These are phyloP conservation scores for Micronycteris hirsuta DNA, from an alignment of 2,113 vertebrate genomes.

Conservation along the genomic window DNA sequence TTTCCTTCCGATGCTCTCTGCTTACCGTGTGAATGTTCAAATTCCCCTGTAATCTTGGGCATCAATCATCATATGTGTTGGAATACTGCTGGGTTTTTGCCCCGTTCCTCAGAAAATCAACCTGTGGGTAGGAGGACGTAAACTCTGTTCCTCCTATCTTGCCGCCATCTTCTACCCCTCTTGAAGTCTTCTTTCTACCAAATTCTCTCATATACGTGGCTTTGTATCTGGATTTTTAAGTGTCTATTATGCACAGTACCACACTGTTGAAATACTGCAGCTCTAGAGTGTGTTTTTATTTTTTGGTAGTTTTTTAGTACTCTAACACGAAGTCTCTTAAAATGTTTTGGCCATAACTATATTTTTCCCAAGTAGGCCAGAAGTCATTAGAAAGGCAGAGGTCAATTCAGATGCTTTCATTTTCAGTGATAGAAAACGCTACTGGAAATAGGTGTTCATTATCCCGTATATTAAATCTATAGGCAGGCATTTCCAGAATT, in stretches of 20 bases:
- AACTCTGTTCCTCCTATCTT: too few relatives aligned
- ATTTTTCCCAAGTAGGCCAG: background rate
- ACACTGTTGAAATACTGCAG: background rate
- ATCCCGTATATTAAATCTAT: background rate
- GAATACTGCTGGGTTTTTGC: too few relatives aligned
- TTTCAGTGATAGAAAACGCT: background rate
- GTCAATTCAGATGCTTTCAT: background rate
- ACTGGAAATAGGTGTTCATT: background rate
- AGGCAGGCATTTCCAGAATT: background rate
- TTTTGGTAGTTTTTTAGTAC: background rate
- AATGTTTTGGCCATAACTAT: background rate
- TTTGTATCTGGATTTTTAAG: background rate
- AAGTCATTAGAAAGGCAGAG: background rate
- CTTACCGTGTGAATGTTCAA: too few relatives aligned
- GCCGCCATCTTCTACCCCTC: too few relatives aligned
- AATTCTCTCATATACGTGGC: background rate
- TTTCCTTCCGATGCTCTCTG: too few relatives aligned
- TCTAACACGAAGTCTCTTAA: background rate
- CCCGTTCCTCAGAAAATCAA: too few relatives aligned
- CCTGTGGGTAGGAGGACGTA: too few relatives aligned
- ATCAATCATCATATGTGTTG: too few relatives aligned
- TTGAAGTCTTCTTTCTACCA: too few relatives aligned
- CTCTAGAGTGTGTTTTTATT: background rate
- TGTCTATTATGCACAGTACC: background rate
- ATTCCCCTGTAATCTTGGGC: too few relatives aligned